Base-by-base conservation (phyloP, 2,797 vertebrate species). In the Chromis chromis region DNA sequence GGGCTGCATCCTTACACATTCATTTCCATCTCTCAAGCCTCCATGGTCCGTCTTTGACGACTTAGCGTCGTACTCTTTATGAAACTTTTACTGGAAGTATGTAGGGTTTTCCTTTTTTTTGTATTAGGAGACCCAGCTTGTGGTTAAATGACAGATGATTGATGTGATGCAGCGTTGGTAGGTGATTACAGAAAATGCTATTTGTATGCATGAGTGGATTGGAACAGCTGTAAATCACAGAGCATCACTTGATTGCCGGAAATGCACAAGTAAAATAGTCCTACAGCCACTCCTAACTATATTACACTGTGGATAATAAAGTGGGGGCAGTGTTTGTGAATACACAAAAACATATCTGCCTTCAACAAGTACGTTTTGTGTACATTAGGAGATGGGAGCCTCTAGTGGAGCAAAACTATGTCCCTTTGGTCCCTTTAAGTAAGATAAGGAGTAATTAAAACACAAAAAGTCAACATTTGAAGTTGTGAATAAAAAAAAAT, bases 161-260 rank as follows among this genome's bases (percentile, higher is more conserved):
- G 1, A 44, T 6, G 6, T 4, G 42, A 44, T 48, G 19, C 19
- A 48, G 46, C 19, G 19, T 44, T 44, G 4, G 31, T 7, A 31
- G 31, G 31, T 9, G 40, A 16, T 6, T 6, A 28, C 19, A 64
- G 19, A 24, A 64, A 11, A 10, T 11, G 7, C 12, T 49, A 28
- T 25, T n/a, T 16, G 36, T 17, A 6, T 4, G n/a, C 22, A n/a
- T 36, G 16, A 14, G 9, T 46, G 28, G 4, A 31, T 13, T 39
- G 31, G 6, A 58, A 52, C 57, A 61, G 36, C 10, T 73, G 40
- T 46, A n/a, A 33, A 24, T 52, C 53, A 53, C 14, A 25, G 24
- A 0, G 12, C 14, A 27, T 22, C 17, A 52, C 33, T 22, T 57
- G n/a, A 73, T 40, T 57, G 13, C 6, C 19, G 3, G 8, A 9